phyloP scores from a whole-genome alignment of 1,140 invertebrate species.

The Vollenhovia emeryi region DNA sequence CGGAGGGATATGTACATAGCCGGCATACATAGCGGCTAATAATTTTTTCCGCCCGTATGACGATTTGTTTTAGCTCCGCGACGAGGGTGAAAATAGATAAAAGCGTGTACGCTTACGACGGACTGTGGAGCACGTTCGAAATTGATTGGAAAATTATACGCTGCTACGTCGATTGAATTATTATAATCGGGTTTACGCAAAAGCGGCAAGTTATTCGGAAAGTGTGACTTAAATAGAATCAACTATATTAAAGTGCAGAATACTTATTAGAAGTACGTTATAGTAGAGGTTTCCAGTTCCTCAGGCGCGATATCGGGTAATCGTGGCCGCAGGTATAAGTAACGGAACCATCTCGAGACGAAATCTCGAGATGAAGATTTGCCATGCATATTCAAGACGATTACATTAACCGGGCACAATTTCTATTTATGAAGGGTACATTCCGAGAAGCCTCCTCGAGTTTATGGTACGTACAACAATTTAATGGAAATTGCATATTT shows the following conservation, averaged over 20 bases:
- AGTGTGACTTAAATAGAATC: not conserved
- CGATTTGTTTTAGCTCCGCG: not conserved
- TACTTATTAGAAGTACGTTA: not conserved
- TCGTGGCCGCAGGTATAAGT: constrained; percentile 8
- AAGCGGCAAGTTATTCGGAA: not conserved
- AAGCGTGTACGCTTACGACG: not conserved
- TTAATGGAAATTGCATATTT: constrained; percentile 68
- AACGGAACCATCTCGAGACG: not conserved
- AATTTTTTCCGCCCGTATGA: not conserved
- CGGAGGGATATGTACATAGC: constrained; percentile 15
- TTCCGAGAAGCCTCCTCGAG: not conserved
- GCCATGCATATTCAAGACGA: constrained; percentile 11
- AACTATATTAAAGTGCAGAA: not conserved
- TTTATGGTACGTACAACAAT: not conserved
- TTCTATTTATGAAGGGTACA: constrained; percentile 45
- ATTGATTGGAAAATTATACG: not conserved
- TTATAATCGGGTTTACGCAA: not conserved
- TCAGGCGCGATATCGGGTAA: not conserved
- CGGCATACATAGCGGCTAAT: constrained; percentile 13
- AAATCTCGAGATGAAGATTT: not conserved
- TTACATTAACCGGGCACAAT: constrained; percentile 57
- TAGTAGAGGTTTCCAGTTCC: not conserved
- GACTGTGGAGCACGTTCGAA: not conserved
- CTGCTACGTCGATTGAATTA: not conserved
- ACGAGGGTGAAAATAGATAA: not conserved